Percentiles rank a stretch among this genome's conserved stretches.
Evolutionary conservation across 2,113 vertebrate species (phyloP).

Genomic region (Chroicocephalus ridibundus): DNA sequence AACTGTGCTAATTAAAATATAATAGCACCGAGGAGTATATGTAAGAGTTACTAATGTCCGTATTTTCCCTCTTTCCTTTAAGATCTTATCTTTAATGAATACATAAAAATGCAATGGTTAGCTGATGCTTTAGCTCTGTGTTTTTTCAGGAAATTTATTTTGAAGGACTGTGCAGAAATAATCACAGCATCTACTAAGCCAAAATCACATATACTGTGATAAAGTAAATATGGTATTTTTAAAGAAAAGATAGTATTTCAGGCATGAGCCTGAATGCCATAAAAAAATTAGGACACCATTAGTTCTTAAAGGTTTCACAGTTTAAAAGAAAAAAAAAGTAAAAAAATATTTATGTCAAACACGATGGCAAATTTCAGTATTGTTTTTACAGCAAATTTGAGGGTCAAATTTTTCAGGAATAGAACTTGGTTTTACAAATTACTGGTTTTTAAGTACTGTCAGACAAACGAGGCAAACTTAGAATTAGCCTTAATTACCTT

Average conservation of each 20-base stretch:
- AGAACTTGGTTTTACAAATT: neutral
- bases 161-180: constrained; percentile 8
- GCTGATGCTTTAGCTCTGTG: constrained; percentile 1
- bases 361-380: neutral
- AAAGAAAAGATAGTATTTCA: neutral
- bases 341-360: neutral
- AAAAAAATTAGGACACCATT: neutral
- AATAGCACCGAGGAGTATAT: constrained; percentile 3
- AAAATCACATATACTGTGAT: neutral
- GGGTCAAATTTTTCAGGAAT: neutral
- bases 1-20: constrained; percentile 55
- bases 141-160: neutral
- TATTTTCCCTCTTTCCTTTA: constrained; percentile 39
- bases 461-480: neutral
- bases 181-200: neutral
- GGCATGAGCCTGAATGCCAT: neutral
- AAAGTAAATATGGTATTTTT: neutral
- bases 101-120: constrained; percentile 50
- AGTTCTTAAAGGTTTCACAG: neutral
- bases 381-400: neutral
- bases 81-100: constrained; percentile 57
- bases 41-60: constrained; percentile 17
- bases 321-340: neutral
- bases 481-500: neutral
- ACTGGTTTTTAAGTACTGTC: neutral